Conservation (phyloP, 35 echinoderm and acorn worm genomes). For the Anneissia japonica region DNA sequence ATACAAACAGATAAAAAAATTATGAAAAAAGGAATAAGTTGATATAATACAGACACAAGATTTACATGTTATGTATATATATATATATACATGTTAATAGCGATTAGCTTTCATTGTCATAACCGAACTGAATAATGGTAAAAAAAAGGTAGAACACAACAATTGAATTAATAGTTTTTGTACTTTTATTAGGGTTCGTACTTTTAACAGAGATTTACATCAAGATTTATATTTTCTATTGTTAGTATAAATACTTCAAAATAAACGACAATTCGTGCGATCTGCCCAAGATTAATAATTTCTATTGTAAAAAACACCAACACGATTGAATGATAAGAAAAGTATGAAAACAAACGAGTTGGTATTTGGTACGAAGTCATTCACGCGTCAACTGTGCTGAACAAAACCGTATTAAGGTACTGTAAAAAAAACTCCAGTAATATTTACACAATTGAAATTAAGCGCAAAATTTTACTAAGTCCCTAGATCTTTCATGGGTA, state of each 20-base stretch:
- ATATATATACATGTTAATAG: too few relatives aligned
- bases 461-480: not conserved
- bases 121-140: too few relatives aligned
- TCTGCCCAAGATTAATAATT: not conserved
- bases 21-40: too few relatives aligned
- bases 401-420: not conserved
- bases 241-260: not conserved
- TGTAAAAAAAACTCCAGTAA: not conserved
- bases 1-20: too few relatives aligned
- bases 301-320: not conserved
- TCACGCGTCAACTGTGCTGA: not conserved
- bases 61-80: too few relatives aligned
- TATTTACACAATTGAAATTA: not conserved
- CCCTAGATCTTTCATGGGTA: not conserved
- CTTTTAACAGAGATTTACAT: too few relatives aligned
- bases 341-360: not conserved
- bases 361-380: not conserved
- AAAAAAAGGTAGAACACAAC: too few relatives aligned
- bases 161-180: too few relatives aligned
- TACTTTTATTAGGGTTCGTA: too few relatives aligned
- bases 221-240: not conserved
- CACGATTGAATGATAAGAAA: not conserved
- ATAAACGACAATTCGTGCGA: not conserved
- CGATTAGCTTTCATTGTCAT: too few relatives aligned
- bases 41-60: too few relatives aligned